Percentiles rank a stretch among this genome's conserved stretches.
Evolutionary conservation across 1,140 invertebrate genomes (phyloP).

Genomic region (Maconellicoccus hirsutus): DNA sequence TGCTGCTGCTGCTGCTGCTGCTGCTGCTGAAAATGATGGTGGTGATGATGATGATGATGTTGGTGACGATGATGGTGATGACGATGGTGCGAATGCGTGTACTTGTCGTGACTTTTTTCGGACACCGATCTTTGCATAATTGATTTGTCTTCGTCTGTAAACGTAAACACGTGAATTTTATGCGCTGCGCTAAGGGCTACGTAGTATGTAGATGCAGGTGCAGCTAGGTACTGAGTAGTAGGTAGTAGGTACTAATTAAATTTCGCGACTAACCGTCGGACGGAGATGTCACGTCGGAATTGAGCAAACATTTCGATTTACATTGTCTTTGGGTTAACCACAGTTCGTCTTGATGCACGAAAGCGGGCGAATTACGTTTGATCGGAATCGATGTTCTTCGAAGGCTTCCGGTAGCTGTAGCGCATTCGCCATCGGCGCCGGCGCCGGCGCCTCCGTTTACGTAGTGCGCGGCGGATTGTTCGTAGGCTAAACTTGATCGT

Average conservation of each 20-base stretch:
- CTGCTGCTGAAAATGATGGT: slow-evolving; percentile 31
- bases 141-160: slow-evolving; percentile 29
- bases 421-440: slow-evolving; percentile 24
- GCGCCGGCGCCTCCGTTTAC: slow-evolving; percentile 29
- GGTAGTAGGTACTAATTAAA: too few species aligned
- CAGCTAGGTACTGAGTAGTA: too few species aligned
- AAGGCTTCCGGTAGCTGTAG: slow-evolving; percentile 34
- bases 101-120: slow-evolving; percentile 38
- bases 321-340: slow-evolving; percentile 33
- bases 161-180: background rate
- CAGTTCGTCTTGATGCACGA: slow-evolving; percentile 33
- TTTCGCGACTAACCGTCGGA: slow-evolving; percentile 28
- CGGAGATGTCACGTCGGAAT: slow-evolving; percentile 32
- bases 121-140: slow-evolving; percentile 43
- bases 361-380: slow-evolving; percentile 27
- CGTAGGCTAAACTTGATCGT: background rate
- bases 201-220: too few species aligned
- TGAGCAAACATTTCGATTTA: slow-evolving; percentile 35
- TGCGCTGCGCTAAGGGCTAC: too few species aligned
- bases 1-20: slow-evolving; percentile 29
- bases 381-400: slow-evolving; percentile 30
- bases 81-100: slow-evolving; percentile 32
- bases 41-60: slow-evolving; percentile 28
- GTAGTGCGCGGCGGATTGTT: background rate
- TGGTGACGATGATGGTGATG: slow-evolving; percentile 32